A percentile compares a stretch with the other conserved stretches of the same genome.
Evolutionary conservation across 1,140 invertebrate genomes (phyloP).

Genomic region (Drosophila lini): DNA sequence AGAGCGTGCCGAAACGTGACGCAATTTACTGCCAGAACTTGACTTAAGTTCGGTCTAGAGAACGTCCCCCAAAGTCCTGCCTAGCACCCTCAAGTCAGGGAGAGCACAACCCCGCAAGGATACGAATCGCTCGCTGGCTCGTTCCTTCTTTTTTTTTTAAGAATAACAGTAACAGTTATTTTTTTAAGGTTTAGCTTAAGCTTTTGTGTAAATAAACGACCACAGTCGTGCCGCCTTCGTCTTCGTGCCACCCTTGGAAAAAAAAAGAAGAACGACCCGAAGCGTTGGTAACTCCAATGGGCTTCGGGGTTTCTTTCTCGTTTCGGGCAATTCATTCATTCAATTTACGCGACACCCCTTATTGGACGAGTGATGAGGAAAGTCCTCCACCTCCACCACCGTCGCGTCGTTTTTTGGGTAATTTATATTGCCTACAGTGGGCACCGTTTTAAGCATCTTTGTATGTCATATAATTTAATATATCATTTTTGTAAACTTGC

Average conservation of each 20-base stretch:
- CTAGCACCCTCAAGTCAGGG: conserved; percentile 63
- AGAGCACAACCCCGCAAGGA: conserved; percentile 62
- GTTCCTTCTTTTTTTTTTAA: conserved; percentile 61
- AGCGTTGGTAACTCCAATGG: conserved; percentile 37
- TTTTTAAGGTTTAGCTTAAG: conserved; percentile 83
- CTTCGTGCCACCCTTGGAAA: conserved; percentile 40
- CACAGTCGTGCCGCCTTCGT: conserved; percentile 65
- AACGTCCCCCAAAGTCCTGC: conserved; percentile 23
- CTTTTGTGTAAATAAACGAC: conserved; percentile 83
- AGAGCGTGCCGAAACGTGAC: conserved; percentile 78
- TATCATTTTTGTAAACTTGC: no score
- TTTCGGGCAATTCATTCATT: conserved; percentile 79
- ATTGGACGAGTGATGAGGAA: conserved; percentile 61
- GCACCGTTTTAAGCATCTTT: neutral
- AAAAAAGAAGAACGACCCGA: conserved; percentile 23
- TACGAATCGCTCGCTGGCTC: conserved; percentile 44
- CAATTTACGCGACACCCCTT: conserved; percentile 80
- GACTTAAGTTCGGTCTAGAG: conserved; percentile 72
- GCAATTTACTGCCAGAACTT: conserved; percentile 81
- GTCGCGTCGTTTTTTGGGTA: conserved; percentile 37
- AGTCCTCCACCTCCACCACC: conserved; percentile 26
- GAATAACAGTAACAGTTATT: conserved; percentile 82
- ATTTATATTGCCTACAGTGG: conserved; percentile 55
- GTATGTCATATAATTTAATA: no score
- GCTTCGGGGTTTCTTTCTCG: conserved; percentile 40